Evolutionary conservation across 2,888 invertebrate species (phyloP), one percentile per base, ranked within the genome.

Genomic region (Polydrusus tereticollis): DNA sequence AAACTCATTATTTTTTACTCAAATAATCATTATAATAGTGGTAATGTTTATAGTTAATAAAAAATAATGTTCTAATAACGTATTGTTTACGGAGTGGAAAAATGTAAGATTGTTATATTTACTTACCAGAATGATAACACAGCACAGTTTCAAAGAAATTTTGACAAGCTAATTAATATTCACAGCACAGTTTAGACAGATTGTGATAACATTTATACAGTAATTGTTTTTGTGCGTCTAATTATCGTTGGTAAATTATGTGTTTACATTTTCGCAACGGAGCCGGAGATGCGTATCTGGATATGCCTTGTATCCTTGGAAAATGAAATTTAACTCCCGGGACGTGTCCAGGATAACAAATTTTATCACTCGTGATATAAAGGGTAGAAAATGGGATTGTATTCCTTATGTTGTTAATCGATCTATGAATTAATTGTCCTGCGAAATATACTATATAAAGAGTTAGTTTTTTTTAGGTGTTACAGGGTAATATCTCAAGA

Each of bases 191-290:
- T 16, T 16, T 16, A 29, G 29, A n/a, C 29, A 29, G 29, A 55
- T 29, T 29, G 23, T 16, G 52, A 18, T 18, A 55, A 55, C 26
- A 55, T 55, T 55, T 55, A 29, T 5, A 8, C 29, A 21, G 29
- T 55, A 55, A 55, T 55, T 55, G 29, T 55, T 29, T 55, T 55
- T 55, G 52, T 29, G 52, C 52, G 52, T 55, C 52, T 29, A 55
- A 55, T 55, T 55, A 55, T 55, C 29, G 52, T 29, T 29, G 29
- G 52, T 29, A 55, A 55, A 55, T 55, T 55, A 55, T 55, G 50
- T 50, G 52, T 55, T 55, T 55, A 55, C 52, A 55, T 55, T 55
- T 55, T 55, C 52, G 29, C 29, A 55, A 29, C 47, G 23, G 23
- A 47, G 23, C 23, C 45, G 10, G n/a, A n/a, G n/a, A 12, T 26